Conservation (phyloP, 2,113 vertebrate species). For the Upupa epops region DNA sequence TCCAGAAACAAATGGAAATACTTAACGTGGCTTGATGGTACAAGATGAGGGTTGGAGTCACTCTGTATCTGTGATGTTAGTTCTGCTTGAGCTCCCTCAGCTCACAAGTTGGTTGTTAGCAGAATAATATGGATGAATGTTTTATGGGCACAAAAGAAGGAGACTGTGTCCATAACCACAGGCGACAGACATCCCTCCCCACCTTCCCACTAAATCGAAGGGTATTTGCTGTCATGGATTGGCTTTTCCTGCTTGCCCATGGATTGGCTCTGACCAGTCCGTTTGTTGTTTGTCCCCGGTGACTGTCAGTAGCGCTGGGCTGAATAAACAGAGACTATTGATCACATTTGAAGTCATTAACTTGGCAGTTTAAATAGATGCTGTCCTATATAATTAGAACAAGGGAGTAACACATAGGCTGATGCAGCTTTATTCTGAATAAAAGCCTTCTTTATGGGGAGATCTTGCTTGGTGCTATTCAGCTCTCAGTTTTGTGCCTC, state of each 20-base stretch:
- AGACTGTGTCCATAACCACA: not conserved
- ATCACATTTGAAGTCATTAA: conserved; percentile 71
- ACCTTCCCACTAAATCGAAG: not conserved
- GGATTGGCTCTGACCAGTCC: not conserved
- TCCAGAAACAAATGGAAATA: not conserved
- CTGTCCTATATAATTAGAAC: conserved; percentile 70
- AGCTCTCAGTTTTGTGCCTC: conserved; percentile 22
- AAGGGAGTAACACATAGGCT: conserved; percentile 67
- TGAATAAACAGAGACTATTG: conserved; percentile 67
- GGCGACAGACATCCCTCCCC: not conserved
- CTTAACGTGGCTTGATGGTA: not conserved
- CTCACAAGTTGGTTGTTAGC: not conserved
- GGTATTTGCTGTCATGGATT: not conserved
- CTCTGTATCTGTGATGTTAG: not conserved
- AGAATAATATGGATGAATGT: not conserved
- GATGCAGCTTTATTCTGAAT: conserved; percentile 60
- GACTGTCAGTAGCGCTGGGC: conserved; percentile 51
- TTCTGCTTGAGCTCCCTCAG: not conserved
- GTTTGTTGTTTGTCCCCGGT: conserved; percentile 59
- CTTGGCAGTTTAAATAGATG: conserved; percentile 64
- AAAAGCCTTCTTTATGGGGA: conserved; percentile 54
- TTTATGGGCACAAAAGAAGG: not conserved
- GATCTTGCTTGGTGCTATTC: conserved; percentile 49
- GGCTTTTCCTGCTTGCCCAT: not conserved
- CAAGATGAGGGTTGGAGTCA: not conserved